Percentiles rank a stretch among this genome's conserved stretches.
Evolutionary conservation across 2,113 vertebrate genomes (phyloP).

Genomic region (Arizona elegans): DNA sequence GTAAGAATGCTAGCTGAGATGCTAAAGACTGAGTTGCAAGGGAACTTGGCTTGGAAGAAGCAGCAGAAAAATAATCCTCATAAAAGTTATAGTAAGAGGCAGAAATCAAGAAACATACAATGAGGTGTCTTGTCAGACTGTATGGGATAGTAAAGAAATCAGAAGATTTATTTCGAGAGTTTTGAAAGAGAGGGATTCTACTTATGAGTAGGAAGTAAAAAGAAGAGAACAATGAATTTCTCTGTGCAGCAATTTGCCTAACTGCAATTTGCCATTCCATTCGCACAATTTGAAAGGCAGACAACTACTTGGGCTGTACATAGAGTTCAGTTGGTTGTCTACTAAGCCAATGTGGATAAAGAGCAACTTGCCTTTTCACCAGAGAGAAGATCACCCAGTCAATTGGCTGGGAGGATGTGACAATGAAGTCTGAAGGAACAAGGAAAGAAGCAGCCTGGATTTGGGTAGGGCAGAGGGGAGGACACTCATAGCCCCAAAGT

Average conservation of each 20-base stretch:
- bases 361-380: not conserved
- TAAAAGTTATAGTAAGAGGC: not conserved
- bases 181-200: not conserved
- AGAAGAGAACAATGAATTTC: not conserved
- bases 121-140: not conserved
- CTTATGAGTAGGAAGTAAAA: not conserved
- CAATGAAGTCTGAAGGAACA: not conserved
- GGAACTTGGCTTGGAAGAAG: not conserved
- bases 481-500: not conserved
- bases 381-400: not conserved
- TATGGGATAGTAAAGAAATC: not conserved
- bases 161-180: not conserved
- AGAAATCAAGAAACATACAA: not conserved
- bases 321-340: not conserved
- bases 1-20: not conserved
- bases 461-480: not conserved
- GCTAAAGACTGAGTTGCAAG: not conserved
- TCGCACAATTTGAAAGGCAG: not conserved
- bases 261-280: not conserved
- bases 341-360: not conserved
- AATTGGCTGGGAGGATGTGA: not conserved
- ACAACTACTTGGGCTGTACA: not conserved
- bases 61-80: not conserved
- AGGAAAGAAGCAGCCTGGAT: not conserved
- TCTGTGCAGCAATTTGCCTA: not conserved